A percentile compares a stretch with the other conserved stretches of the same genome.
Conservation (phyloP, 2,113 vertebrate species). For the Xiphias gladius region DNA sequence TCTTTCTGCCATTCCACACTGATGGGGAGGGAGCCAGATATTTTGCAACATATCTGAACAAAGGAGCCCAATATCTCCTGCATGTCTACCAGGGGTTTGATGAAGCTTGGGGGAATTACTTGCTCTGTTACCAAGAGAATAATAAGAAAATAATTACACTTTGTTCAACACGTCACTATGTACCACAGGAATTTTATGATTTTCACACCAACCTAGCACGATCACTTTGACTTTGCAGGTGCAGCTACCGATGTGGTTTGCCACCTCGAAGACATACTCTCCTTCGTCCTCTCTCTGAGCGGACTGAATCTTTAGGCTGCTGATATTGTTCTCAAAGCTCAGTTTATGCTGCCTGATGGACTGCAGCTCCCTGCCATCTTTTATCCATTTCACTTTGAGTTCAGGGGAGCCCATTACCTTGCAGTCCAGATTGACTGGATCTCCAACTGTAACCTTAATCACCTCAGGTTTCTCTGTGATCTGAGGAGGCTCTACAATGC, state of each 20-base stretch:
- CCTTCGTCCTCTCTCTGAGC: conserved; percentile 92
- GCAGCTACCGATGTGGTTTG: conserved; percentile 94
- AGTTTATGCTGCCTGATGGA: conserved; percentile 94
- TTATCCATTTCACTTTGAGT: conserved; percentile 94
- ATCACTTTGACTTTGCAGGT: conserved; percentile 90
- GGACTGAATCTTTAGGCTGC: conserved; percentile 93
- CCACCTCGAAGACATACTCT: conserved; percentile 93
- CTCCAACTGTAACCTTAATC: conserved; percentile 93
- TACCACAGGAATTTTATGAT: not conserved
- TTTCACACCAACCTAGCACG: conserved; percentile 91
- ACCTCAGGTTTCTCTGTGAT: conserved; percentile 94
- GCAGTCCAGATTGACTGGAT: conserved; percentile 95
- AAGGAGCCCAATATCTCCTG: conserved; percentile 91
- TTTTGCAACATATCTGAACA: conserved; percentile 93
- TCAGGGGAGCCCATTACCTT: conserved; percentile 95
- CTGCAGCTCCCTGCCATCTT: conserved; percentile 91
- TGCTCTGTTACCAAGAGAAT: conserved; percentile 89
- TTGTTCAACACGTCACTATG: not conserved
- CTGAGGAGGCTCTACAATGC: conserved; percentile 90
- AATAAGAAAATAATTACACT: conserved; percentile 66
- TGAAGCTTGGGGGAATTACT: conserved; percentile 94
- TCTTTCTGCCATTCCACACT: conserved; percentile 96
- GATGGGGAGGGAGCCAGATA: conserved; percentile 95
- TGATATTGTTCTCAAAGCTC: conserved; percentile 93
- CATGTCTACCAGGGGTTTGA: conserved; percentile 92